phyloP scores from a whole-genome alignment of 2,888 invertebrate genomes.

The Agrypnus murinus region DNA sequence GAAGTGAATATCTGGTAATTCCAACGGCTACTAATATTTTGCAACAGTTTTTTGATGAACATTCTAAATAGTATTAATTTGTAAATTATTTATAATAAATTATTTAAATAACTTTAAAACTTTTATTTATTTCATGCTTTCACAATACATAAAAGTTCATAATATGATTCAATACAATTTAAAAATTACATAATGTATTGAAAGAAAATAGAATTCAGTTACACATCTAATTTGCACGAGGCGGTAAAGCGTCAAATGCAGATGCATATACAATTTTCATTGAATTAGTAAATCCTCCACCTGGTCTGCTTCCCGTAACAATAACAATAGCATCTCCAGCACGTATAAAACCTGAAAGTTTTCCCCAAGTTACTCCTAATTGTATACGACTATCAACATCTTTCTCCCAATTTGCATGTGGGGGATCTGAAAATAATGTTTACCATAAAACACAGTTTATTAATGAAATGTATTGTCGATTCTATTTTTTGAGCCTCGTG shows the following conservation, averaged over 20 bases:
- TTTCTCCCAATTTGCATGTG: conserved; percentile 67
- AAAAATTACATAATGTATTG: no score
- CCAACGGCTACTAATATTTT: conserved; percentile 84
- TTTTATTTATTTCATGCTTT: background rate
- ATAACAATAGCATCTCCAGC: conserved; percentile 81
- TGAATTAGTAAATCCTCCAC: conserved; percentile 77
- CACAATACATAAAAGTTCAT: background rate
- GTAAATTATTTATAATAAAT: background rate
- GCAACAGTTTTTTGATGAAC: conserved; percentile 84
- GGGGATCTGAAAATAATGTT: conserved; percentile 39
- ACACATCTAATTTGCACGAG: background rate
- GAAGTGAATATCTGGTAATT: conserved; percentile 86
- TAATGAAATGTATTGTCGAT: no score
- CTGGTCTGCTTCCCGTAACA: conserved; percentile 82
- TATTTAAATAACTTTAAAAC: background rate
- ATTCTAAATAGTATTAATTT: conserved; percentile 63
- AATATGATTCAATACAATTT: no score
- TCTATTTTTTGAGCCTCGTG: no score
- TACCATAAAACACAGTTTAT: no score
- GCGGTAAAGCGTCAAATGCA: conserved; percentile 53
- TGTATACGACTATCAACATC: conserved; percentile 78
- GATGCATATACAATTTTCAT: conserved; percentile 77
- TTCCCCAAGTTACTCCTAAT: conserved; percentile 77
- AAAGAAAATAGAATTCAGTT: no score
- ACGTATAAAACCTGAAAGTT: conserved; percentile 77